Evolutionary conservation across 1,140 invertebrate genomes (phyloP), one percentile per base, ranked within the genome.

Genomic region (Drosophila mayri): DNA sequence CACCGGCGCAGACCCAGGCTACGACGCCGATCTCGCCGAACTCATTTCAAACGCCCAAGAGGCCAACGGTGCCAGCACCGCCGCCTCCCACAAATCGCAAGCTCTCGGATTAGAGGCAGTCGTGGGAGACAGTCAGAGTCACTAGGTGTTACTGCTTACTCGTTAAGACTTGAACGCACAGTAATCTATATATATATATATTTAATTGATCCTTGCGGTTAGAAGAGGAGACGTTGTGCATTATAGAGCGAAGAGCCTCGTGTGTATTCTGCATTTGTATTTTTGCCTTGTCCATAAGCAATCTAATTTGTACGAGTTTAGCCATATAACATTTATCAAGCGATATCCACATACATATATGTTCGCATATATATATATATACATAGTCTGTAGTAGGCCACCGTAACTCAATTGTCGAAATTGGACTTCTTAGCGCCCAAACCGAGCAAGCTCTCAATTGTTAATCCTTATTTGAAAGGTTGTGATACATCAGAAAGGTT

Each of bases 21-120:
- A 91, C 91, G 43, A 90, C 91, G 20, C 91, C 91, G 30, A 85
- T 92, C 54, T 92, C 91, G 37, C 91, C 91, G 16, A 91, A 81
- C 64, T 92, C 88, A 70, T 91, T 92, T 73, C 79, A 92, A 44
- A 92, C 87, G 64, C 90, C 90, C 43, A 92, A 92, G 66, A 76
- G 91, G 70, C 91, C 91, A 58, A 92, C 91, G 59, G 91, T 92
- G 67, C 91, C 91, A 73, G 91, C 91, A 66, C 91, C 91, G 37
- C 91, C 91, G 22, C 91, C 91, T 37, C 91, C 91, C n/a, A 90
- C 86, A 79, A 75, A 79, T 72, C 81, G 84, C 59, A 90, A 90
- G 54, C 70, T 58, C 46, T 57, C 63, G 58, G 85, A 90, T 49
- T 90, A 90, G 50, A 58, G 40, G 20, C 4, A 37, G 35, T n/a